These are phyloP conservation scores for Parochlus steinenii DNA, from an alignment of 2,888 invertebrate species.

Conservation along the genomic window DNA sequence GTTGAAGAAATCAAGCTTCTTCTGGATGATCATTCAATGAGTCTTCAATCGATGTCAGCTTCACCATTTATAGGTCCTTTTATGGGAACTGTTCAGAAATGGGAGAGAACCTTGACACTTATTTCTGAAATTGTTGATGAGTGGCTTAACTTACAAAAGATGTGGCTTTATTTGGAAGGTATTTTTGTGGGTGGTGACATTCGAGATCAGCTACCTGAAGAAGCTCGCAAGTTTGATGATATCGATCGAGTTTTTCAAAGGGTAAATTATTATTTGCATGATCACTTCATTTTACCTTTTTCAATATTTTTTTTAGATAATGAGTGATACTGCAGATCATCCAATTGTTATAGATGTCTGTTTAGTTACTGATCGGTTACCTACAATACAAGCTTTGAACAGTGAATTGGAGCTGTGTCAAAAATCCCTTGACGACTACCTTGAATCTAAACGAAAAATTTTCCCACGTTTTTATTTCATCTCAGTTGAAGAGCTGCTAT, in stretches of 20 bases:
- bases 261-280: constrained; percentile 27
- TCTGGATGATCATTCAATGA: constrained; percentile 79
- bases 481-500: constrained; percentile 80
- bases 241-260: constrained; percentile 67
- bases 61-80: constrained; percentile 85
- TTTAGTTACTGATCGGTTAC: constrained; percentile 49
- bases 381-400: constrained; percentile 57
- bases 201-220: constrained; percentile 68
- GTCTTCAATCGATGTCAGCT: constrained; percentile 78
- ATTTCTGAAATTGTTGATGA: constrained; percentile 77
- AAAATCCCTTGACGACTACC: constrained; percentile 78
- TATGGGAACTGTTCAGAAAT: constrained; percentile 60
- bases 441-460: constrained; percentile 71
- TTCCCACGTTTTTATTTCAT: constrained; percentile 90
- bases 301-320: constrained; percentile 39
- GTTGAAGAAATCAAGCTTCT: constrained; percentile 68
- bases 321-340: constrained; percentile 67
- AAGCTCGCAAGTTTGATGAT: constrained; percentile 78
- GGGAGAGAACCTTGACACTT: constrained; percentile 65
- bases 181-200: constrained; percentile 87
- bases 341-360: constrained; percentile 70
- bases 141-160: constrained; percentile 73
- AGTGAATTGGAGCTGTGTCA: constrained; percentile 73
- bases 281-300: neutral
- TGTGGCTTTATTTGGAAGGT: constrained; percentile 85